These are phyloP conservation scores for Pangasius mekongensis DNA, from an alignment of 2,797 vertebrate genomes.

Conservation along the genomic window DNA sequence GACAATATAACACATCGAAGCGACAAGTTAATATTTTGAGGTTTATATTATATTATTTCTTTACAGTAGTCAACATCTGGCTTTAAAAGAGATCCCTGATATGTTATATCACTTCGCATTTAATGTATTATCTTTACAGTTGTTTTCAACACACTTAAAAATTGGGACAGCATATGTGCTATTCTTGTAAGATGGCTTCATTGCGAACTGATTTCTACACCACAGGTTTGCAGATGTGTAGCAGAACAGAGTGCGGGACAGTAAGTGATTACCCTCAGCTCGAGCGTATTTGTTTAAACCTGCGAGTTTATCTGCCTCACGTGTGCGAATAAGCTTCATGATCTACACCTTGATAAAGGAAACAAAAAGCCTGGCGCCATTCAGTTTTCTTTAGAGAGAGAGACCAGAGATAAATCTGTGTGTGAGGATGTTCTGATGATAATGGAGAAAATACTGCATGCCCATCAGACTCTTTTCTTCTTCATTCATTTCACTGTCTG, in stretches of 20 bases:
- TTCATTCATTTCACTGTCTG: conserved; percentile 1
- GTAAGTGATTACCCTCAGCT: background rate
- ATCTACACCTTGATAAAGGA: conserved; percentile 35
- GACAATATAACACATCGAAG: background rate
- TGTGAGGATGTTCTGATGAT: conserved; percentile 12
- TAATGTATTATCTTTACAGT: background rate
- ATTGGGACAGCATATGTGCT: background rate
- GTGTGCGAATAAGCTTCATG: conserved; percentile 20
- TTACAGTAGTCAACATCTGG: background rate
- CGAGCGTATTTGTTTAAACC: background rate
- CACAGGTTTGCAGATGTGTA: background rate
- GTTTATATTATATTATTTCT: background rate
- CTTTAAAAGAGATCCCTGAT: background rate
- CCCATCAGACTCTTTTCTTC: background rate
- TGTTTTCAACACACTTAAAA: background rate
- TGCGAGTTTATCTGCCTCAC: conserved; percentile 25
- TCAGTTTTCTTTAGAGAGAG: conserved; percentile 6
- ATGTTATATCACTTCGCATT: background rate
- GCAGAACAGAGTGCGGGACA: background rate
- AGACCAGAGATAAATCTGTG: conserved; percentile 29
- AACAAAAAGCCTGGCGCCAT: conserved; percentile 1
- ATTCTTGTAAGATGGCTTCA: background rate
- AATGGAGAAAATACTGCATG: background rate
- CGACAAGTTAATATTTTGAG: background rate
- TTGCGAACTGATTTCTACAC: background rate